Base-by-base conservation (phyloP, 2,797 vertebrate genomes). In the Rhabdomys pumilio region DNA sequence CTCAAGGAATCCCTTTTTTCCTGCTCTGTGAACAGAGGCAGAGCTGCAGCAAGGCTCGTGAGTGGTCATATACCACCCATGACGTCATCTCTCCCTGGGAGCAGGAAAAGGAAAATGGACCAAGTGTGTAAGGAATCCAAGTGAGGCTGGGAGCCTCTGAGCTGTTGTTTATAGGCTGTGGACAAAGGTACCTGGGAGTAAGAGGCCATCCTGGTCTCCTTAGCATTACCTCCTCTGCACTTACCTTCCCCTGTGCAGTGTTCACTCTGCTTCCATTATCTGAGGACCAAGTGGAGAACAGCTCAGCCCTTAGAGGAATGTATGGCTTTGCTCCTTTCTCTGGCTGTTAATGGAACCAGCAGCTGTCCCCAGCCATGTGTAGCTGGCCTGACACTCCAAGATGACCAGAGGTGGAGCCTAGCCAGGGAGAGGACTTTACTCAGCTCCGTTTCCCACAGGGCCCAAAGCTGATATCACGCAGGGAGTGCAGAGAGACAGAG, bases 291-390 rank as follows among this genome's bases (percentile, higher is more conserved):
- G 86, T 96, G 90, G 96, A 96, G 96, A 97, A 91, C 41, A 92
- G 53, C 90, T 94, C 53, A 59, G 47, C 93, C 96, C 86, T 97
- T 95, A 94, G 72, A 79, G 77, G 65, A 95, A n/a, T 29, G 44
- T 2, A 0, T 1, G 5, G 79, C 89, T 94, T 76, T 57, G 89
- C 91, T 91, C 94, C 82, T 91, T 94, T 95, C 90, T 73, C 72
- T 61, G 89, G 83, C 91, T 85, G 72, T 77, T 96, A 95, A 97
- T 97, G 97, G 96, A 97, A 77, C 41, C 80, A 82, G 95, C 89
- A 76, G 89, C 90, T 94, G 86, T 91, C 82, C 94, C 86, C 80
- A 92, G 93, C 61, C 88, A 31, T 17, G 47, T 89, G 76, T 67
- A 82, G 81, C 94, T 83, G 84, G 79, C 86, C 97, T 80, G 92